Conservation (phyloP, 2,888 invertebrate species). For the Andrena flavipes region DNA sequence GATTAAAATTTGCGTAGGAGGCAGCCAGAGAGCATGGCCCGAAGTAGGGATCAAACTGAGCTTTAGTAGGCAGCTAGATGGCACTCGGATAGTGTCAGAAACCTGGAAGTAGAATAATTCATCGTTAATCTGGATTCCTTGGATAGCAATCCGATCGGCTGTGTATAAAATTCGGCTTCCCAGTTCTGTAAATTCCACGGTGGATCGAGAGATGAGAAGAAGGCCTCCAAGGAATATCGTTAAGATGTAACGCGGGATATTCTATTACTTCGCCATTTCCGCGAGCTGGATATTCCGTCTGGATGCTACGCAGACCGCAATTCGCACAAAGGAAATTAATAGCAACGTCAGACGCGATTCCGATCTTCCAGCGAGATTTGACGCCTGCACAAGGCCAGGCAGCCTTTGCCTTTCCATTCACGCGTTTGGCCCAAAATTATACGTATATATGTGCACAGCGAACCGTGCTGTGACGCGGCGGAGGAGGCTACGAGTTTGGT, state of each 20-base stretch:
- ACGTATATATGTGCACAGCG: slow-evolving; percentile 41
- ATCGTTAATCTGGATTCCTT: too few relatives aligned
- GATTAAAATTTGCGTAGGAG: too few relatives aligned
- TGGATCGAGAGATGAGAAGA: too few relatives aligned
- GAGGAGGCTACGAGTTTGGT: slow-evolving; percentile 35
- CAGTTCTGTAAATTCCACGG: too few relatives aligned
- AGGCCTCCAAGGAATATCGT: too few relatives aligned
- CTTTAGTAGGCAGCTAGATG: too few relatives aligned
- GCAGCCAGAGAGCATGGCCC: too few relatives aligned
- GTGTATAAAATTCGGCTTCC: too few relatives aligned
- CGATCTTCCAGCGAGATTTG: slow-evolving; percentile 52
- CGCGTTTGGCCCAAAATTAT: slow-evolving; percentile 49
- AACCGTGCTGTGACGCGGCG: slow-evolving; percentile 27
- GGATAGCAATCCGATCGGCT: too few relatives aligned
- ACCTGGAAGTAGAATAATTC: too few relatives aligned
- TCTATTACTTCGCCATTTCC: neutral
- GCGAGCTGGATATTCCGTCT: slow-evolving; percentile 20
- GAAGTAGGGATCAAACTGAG: too few relatives aligned
- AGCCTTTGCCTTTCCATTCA: slow-evolving; percentile 54
- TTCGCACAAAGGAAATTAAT: slow-evolving; percentile 67
- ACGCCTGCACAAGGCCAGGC: slow-evolving; percentile 31
- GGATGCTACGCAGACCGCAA: slow-evolving; percentile 28
- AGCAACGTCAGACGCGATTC: slow-evolving; percentile 51
- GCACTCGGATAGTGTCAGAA: too few relatives aligned
- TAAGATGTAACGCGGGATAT: neutral